Percentiles rank a stretch among this genome's conserved stretches.
Evolutionary conservation across 2,888 invertebrate genomes (phyloP).

Genomic region (Biston stratarius): DNA sequence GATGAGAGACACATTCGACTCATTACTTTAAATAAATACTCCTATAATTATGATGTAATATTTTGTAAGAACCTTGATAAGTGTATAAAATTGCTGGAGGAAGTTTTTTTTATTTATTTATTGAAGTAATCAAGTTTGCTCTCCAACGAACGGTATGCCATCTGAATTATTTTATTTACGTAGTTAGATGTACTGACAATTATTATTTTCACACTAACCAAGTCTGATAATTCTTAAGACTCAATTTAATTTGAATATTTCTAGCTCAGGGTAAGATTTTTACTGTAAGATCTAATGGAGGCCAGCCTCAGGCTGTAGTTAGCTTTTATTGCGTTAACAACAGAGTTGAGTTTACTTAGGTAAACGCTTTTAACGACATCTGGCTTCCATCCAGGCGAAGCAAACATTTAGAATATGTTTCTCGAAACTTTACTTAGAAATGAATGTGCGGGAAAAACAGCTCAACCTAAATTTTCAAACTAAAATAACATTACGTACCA

Average conservation of each 20-base stretch:
- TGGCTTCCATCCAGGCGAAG: slow-evolving; percentile 48
- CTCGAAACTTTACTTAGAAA: slow-evolving; percentile 17
- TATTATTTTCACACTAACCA: slow-evolving; percentile 15
- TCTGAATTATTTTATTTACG: slow-evolving; percentile 30
- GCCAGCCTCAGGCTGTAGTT: slow-evolving; percentile 1
- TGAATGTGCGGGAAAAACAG: neutral
- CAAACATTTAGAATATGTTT: slow-evolving; percentile 33
- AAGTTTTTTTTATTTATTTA: no score
- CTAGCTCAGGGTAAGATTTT: slow-evolving; percentile 10
- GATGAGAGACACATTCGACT: no score
- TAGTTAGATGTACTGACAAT: slow-evolving; percentile 48
- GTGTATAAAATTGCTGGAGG: no score
- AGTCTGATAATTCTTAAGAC: neutral
- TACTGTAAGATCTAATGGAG: slow-evolving; percentile 4
- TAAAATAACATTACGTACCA: neutral
- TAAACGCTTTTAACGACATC: slow-evolving; percentile 22
- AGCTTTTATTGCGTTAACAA: slow-evolving; percentile 18
- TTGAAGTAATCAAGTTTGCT: slow-evolving; percentile 25
- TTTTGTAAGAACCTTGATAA: no score
- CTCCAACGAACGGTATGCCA: slow-evolving; percentile 4
- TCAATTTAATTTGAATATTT: slow-evolving; percentile 1
- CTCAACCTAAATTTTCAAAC: neutral
- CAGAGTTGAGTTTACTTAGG: slow-evolving; percentile 25
- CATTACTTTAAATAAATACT: no score
- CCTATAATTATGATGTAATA: no score